Conservation (phyloP, 2,113 vertebrate species). For the Platysternon megacephalum region DNA sequence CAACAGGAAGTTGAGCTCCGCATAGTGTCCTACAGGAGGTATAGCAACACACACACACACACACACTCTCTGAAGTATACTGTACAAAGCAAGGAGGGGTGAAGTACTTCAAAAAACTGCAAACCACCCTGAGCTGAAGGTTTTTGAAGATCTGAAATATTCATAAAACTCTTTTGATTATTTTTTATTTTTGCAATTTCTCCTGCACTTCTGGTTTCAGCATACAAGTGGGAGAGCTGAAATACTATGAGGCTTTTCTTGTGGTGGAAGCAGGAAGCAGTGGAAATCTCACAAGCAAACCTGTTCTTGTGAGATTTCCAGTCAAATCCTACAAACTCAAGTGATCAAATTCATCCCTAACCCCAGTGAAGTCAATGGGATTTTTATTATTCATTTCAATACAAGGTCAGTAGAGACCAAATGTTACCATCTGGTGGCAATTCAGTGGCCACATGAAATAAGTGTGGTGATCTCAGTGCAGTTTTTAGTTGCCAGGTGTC, state of each 20-base stretch:
- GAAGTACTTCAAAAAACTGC: background rate
- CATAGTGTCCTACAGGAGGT: background rate
- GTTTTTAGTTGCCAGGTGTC: background rate
- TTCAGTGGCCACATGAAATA: background rate
- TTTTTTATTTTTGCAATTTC: background rate
- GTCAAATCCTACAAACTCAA: rapidly evolving
- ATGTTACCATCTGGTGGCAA: background rate
- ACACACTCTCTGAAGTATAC: background rate
- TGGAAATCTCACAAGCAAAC: background rate
- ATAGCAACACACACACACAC: background rate
- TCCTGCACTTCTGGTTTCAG: background rate
- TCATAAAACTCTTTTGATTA: background rate
- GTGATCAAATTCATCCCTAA: background rate
- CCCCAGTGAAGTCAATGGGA: rapidly evolving
- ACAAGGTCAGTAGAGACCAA: background rate
- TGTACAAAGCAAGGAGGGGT: background rate
- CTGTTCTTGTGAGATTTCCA: rapidly evolving
- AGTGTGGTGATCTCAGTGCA: background rate
- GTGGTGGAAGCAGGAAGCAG: background rate
- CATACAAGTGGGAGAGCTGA: background rate
- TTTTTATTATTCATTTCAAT: background rate
- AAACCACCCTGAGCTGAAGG: background rate
- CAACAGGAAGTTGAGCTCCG: background rate
- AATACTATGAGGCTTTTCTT: background rate
- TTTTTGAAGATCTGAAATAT: background rate